These are phyloP conservation scores for Lochmaea capreae DNA, from an alignment of 2,888 invertebrate genomes.

Conservation along the genomic window DNA sequence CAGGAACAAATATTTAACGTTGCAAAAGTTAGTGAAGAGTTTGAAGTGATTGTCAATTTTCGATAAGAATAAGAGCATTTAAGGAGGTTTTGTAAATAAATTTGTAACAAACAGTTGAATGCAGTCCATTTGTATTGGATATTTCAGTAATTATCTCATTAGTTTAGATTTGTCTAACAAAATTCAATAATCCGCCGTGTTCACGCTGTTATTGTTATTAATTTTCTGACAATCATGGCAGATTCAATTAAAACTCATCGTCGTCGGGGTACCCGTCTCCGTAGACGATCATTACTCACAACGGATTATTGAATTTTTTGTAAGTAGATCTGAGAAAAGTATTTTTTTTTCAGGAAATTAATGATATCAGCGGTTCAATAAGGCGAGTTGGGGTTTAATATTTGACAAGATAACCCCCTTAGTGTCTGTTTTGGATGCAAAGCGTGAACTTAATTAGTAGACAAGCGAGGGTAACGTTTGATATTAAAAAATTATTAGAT, in stretches of 20 bases:
- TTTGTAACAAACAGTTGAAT: background rate
- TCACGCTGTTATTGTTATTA: conserved; percentile 31
- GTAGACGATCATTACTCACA: conserved; percentile 26
- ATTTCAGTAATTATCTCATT: background rate
- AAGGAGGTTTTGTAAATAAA: too few species aligned
- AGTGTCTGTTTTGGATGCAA: background rate
- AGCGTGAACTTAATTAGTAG: background rate
- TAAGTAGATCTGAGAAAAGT: conserved; percentile 4
- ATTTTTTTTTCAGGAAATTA: background rate
- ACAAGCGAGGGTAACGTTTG: background rate
- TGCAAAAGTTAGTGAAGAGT: too few species aligned
- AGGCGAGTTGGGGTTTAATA: background rate
- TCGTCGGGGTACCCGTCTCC: conserved; percentile 5
- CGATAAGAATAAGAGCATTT: too few species aligned
- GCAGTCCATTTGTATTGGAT: background rate
- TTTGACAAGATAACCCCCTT: conserved; percentile 3
- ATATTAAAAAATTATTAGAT: background rate
- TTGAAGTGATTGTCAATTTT: too few species aligned
- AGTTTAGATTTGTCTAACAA: background rate
- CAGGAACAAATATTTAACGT: too few species aligned
- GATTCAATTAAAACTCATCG: conserved; percentile 18
- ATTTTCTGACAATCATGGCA: conserved; percentile 23
- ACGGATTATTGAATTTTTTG: conserved; percentile 18
- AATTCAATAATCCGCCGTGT: conserved; percentile 17
- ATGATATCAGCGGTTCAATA: conserved; percentile 5